These are phyloP conservation scores for Morelia viridis DNA, from an alignment of 2,797 vertebrate genomes.

Conservation along the genomic window DNA sequence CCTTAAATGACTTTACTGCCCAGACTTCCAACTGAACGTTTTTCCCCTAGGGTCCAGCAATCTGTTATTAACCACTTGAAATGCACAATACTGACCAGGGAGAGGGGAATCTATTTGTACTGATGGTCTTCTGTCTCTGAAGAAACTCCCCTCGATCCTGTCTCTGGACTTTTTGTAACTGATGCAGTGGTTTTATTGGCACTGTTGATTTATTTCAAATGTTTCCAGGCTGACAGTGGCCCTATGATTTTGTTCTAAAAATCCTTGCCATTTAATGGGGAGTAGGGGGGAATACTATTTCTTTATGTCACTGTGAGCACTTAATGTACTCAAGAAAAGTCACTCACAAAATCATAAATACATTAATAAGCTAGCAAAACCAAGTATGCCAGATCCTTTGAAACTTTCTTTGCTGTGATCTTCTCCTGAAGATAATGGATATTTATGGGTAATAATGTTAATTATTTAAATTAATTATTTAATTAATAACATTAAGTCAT, in stretches of 20 bases:
- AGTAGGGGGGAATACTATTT: not conserved
- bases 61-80: not conserved
- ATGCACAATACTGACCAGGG: not conserved
- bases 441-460: not conserved
- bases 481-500: not conserved
- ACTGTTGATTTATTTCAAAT: not conserved
- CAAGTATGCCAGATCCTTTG: not conserved
- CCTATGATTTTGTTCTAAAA: not conserved
- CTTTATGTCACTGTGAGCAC: not conserved
- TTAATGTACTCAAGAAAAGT: not conserved
- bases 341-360: not conserved
- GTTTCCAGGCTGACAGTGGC: not conserved
- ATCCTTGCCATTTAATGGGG: not conserved
- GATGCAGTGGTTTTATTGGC: not conserved
- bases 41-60: not conserved
- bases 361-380: not conserved
- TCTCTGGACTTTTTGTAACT: not conserved
- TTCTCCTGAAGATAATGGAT: not conserved
- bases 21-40: not conserved
- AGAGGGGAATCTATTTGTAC: not conserved
- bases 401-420: not conserved
- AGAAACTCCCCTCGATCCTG: not conserved
- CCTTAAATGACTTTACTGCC: not conserved
- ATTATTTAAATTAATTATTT: not conserved
- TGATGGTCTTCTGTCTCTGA: not conserved